Conservation (phyloP, 2,797 vertebrate species). For the Numenius phaeopus region DNA sequence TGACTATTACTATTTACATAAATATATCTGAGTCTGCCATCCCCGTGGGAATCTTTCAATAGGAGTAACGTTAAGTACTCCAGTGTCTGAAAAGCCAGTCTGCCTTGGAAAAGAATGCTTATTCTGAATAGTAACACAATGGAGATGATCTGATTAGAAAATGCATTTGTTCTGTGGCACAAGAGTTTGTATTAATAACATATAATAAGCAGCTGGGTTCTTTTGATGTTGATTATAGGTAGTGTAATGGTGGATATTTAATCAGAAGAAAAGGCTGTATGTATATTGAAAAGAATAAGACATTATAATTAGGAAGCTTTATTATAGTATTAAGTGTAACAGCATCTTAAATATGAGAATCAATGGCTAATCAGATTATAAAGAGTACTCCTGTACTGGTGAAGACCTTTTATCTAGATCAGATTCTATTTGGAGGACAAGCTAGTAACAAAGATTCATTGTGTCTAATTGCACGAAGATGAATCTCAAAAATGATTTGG, state of each 20-base stretch:
- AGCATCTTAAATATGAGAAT: background rate
- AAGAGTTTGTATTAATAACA: background rate
- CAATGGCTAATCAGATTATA: background rate
- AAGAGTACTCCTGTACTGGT: background rate
- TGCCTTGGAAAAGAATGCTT: background rate
- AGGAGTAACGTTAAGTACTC: background rate
- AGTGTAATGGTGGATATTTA: background rate
- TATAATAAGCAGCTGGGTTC: background rate
- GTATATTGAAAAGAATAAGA: background rate
- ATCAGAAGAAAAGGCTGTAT: background rate
- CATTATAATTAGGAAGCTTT: background rate
- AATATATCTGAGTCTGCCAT: background rate
- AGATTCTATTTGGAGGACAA: background rate
- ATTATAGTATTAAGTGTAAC: background rate
- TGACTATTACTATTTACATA: background rate
- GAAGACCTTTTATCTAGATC: background rate
- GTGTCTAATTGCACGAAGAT: background rate
- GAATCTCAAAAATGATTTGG: background rate
- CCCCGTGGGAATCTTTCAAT: background rate
- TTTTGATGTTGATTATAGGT: background rate
- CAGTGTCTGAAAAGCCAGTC: background rate
- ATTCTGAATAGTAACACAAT: background rate
- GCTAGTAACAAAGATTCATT: background rate
- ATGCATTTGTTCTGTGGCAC: background rate
- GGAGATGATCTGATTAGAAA: background rate